These are phyloP conservation scores for Tiliqua scincoides DNA, from an alignment of 2,113 vertebrate species.

Conservation along the genomic window DNA sequence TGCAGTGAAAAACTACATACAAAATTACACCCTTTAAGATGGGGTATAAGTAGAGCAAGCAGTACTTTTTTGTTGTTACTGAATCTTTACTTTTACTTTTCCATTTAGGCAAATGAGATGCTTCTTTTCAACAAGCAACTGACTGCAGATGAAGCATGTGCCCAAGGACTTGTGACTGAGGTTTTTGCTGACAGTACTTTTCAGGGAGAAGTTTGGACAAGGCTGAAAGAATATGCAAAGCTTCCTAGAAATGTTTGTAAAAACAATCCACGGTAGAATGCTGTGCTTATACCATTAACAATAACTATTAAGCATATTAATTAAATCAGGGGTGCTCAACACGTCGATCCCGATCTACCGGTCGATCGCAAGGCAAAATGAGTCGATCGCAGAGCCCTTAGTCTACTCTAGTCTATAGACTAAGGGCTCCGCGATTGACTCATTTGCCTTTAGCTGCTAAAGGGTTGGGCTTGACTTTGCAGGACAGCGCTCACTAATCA, in stretches of 20 bases:
- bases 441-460: too few species aligned
- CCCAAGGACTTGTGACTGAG: constrained; percentile 82
- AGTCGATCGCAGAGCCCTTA: too few species aligned
- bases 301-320: background rate
- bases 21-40: background rate
- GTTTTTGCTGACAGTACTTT: constrained; percentile 87
- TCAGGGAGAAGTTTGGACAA: constrained; percentile 83
- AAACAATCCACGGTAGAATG: background rate
- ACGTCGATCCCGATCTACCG: too few species aligned
- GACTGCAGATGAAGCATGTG: constrained; percentile 81
- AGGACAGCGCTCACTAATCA: too few species aligned
- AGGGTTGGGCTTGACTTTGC: too few species aligned
- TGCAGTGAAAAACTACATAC: background rate
- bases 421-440: too few species aligned
- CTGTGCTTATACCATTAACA: background rate
- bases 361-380: too few species aligned
- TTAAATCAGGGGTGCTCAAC: too few species aligned
- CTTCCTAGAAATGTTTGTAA: constrained; percentile 81
- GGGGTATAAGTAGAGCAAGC: background rate
- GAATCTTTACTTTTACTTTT: constrained; percentile 4
- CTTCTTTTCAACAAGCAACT: constrained; percentile 89
- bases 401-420: too few species aligned
- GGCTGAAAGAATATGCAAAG: constrained; percentile 78
- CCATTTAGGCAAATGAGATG: constrained; percentile 84
- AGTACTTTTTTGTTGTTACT: background rate